Evolutionary conservation across 2,888 invertebrate genomes (phyloP), one percentile per base, ranked within the genome.

Genomic region (Acanthosoma haemorrhoidale): DNA sequence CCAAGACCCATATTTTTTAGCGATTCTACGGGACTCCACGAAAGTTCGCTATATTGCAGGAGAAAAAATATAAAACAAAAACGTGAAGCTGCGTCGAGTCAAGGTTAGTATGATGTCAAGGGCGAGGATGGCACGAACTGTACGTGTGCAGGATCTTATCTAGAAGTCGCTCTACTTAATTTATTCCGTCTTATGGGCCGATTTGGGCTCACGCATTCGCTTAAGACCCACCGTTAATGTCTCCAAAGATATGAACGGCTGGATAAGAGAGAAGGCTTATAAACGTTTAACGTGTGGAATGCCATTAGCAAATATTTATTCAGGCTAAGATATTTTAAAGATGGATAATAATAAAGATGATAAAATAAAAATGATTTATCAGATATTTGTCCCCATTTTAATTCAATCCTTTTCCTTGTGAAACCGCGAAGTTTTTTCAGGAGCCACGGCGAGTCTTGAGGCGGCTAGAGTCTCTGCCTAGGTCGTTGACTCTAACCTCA

Each of bases 401-500:
- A n/a, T n/a, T n/a, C n/a, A n/a, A n/a, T n/a, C n/a, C n/a, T n/a
- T n/a, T n/a, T n/a, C n/a, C n/a, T n/a, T n/a, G n/a, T n/a, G n/a
- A n/a, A n/a, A n/a, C n/a, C n/a, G n/a, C n/a, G 41, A 41, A 41
- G 13, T n/a, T 41, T 13, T 36, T 36, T 36, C 6, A 36, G 36
- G 41, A 41, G n/a, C n/a, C 4, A 5, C 5, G 41, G 41, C 5
- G 41, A 41, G n/a, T 4, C 13, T n/a, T 41, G 13, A 15, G 5
- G 41, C 41, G 41, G 16, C n/a, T 5, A 8, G n/a, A 41, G 41
- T 38, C 64, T 41, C 51, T 51, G 0, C 5, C 29, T 13, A 41
- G 64, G 64, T 39, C 64, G 41, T 41, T 41, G 64, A 64, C 64
- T 15, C 41, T 41, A 41, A 39, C 64, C 64, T 64, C 64, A 64